Conservation (phyloP, 2,888 invertebrate species). For the Stenoptilia bipunctidactyla region DNA sequence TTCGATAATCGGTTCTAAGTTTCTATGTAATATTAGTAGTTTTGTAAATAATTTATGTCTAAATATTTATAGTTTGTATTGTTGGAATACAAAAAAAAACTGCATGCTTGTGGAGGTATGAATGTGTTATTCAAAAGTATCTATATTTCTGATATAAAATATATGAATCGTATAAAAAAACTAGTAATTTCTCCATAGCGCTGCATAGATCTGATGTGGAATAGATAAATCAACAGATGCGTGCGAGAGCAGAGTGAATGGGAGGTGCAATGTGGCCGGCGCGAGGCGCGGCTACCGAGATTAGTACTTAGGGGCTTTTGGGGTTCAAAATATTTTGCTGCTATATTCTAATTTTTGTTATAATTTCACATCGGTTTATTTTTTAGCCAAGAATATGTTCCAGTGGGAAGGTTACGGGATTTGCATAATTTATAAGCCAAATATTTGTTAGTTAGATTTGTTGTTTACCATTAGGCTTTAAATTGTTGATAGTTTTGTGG, state of each 20-base stretch:
- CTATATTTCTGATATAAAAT: too few relatives aligned
- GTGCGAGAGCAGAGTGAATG: not conserved
- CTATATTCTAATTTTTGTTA: conserved; percentile 18
- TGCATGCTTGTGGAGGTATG: conserved; percentile 5
- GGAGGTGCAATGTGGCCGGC: not conserved
- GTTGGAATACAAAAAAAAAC: conserved; percentile 4
- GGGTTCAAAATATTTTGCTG: conserved; percentile 31
- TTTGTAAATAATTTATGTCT: conserved; percentile 13
- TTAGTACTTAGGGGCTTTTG: conserved; percentile 54
- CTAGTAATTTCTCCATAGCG: not conserved
- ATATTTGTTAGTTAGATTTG: conserved; percentile 26
- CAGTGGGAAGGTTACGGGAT: conserved; percentile 19
- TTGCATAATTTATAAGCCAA: conserved; percentile 37
- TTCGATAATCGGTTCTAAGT: conserved; percentile 11
- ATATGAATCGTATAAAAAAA: too few relatives aligned
- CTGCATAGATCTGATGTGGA: conserved; percentile 8
- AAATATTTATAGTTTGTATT: conserved; percentile 3
- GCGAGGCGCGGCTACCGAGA: conserved; percentile 8
- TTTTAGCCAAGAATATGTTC: not conserved
- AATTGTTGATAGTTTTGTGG: conserved; percentile 52
- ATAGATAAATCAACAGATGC: too few relatives aligned
- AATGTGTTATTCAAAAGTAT: not conserved
- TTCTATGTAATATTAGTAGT: conserved; percentile 11
- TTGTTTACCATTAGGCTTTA: not conserved
- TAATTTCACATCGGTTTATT: not conserved